Base-by-base conservation (phyloP, 30 jellyfish, hydroid and myxozoan genomes). In the Sanderia malayensis region DNA sequence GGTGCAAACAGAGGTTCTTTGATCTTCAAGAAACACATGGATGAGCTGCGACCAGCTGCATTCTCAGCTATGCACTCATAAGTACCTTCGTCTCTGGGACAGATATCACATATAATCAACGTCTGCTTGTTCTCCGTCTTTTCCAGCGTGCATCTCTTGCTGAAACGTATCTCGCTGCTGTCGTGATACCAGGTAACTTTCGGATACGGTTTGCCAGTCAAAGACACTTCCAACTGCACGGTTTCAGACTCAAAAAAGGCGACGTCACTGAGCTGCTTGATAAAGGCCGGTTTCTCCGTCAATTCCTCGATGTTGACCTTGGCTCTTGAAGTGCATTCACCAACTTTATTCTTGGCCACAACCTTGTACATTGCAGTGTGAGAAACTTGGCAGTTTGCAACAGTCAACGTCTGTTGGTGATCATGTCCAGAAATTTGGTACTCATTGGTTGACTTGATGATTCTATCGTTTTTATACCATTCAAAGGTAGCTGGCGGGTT, bases 61-160 rank as follows among this genome's bases (percentile, higher is more conserved):
- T 93, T 93, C 46, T 69, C 85, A 17, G 99, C 99, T 58, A 68
- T 80, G 64, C 99, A 93, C 57, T 71, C 88, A 73, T 93, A 93
- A 2, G 83, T 70, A 18, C 96, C 99, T 34, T 75, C 84, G 73
- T 93, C 96, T 1, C 58, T 57, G 7, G 78, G 94, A n/a, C 77
- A 58, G 31, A 82, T 47, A 47, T 85, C 87, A 23, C 81, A 25
- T 17, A 93, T 67, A 34, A 66, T 60, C 44, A 93, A 73, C 21
- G 86, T 70, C 32, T 82, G 94, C 25, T 60, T 66, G 55, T 82
- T 33, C 17, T 49, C 86, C 32, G 76, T 19, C 52, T 41, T 70
- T 69, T 71, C 82, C 67, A 82, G 23, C 21, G 37, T 71, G 70
- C 89, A 78, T 29, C 89, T 67, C 41, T 66, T 78, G 59, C 82